Evolutionary conservation across 2,888 invertebrate species (phyloP), one percentile per base, ranked within the genome.

Genomic region (Chironomus tentans): DNA sequence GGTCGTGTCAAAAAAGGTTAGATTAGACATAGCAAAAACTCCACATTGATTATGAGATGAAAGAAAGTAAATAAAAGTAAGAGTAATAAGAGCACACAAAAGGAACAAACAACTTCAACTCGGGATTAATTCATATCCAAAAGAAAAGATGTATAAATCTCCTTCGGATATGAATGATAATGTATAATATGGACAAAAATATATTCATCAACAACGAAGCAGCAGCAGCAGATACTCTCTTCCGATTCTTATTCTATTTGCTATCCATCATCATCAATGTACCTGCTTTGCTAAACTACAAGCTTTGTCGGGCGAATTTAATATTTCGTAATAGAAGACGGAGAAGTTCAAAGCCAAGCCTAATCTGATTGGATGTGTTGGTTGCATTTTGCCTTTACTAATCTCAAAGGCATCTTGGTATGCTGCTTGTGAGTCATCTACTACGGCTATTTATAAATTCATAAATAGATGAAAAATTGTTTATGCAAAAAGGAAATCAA

Each of bases 311-410:
- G 65, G 65, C 10, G 65, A 65, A 18, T 61, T 61, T 68, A 18
- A 50, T 28, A 61, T 68, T 73, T 76, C 77, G 71, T 73, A 84
- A 83, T 24, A 65, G 21, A 65, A 65, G 12, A 97, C 97, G 85
- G 97, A 97, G 91, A 95, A 97, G 89, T 97, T 97, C 87, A 97
- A 92, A 84, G 97, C 97, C 86, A 97, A 89, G 85, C 97, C 97
- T 88, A 98, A 92, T 88, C 97, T 92, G 87, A 98, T 97, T 84
- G 97, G 97, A 87, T 97, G 97, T 86, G 97, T 97, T 84, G 97
- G 94, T 88, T 94, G 93, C 96, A 97, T 95, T 90, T 95, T 93
- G 85, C 91, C 91, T 90, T 93, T 94, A 89, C 95, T 95, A 88
- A 95, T 94, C 87, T 95, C 95, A 86, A 95, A 95, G 86, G 97